These are phyloP conservation scores for Sarcophaga caerulescens DNA, from an alignment of 2,888 invertebrate species.

Conservation along the genomic window DNA sequence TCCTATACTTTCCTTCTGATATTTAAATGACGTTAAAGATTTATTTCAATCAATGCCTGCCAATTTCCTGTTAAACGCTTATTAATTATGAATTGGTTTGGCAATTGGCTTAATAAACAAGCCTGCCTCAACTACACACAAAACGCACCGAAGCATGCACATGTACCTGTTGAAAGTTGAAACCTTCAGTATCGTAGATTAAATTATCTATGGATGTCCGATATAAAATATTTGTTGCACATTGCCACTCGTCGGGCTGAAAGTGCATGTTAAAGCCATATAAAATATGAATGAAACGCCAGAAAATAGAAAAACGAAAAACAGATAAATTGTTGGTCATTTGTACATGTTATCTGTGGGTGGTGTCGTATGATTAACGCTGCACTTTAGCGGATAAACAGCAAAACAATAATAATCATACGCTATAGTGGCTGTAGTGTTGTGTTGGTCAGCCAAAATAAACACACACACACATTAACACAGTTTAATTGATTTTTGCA, in stretches of 20 bases:
- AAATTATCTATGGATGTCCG: slow-evolving; percentile 6
- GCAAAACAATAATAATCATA: slow-evolving; percentile 24
- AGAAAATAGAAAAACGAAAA: too few species aligned
- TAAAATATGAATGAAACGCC: slow-evolving; percentile 4
- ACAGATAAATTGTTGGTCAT: not conserved
- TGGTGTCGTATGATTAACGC: slow-evolving; percentile 38
- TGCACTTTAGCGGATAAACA: slow-evolving; percentile 14
- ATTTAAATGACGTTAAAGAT: not conserved
- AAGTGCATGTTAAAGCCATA: slow-evolving; percentile 5
- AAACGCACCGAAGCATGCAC: not conserved
- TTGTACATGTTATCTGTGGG: not conserved
- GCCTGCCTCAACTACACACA: not conserved
- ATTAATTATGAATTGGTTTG: slow-evolving; percentile 32
- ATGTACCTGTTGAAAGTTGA: not conserved
- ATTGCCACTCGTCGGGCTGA: not conserved
- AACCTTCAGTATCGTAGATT: not conserved
- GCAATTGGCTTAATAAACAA: slow-evolving; percentile 13
- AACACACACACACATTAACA: too few species aligned
- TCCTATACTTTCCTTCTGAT: too few species aligned
- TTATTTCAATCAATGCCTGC: slow-evolving; percentile 5
- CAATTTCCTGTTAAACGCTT: slow-evolving; percentile 22
- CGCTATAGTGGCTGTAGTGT: not conserved
- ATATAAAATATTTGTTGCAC: not conserved
- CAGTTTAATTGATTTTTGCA: not conserved
- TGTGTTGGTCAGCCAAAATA: not conserved